phyloP scores from a whole-genome alignment of 2,113 vertebrate species.

The Fregetta grallaria region DNA sequence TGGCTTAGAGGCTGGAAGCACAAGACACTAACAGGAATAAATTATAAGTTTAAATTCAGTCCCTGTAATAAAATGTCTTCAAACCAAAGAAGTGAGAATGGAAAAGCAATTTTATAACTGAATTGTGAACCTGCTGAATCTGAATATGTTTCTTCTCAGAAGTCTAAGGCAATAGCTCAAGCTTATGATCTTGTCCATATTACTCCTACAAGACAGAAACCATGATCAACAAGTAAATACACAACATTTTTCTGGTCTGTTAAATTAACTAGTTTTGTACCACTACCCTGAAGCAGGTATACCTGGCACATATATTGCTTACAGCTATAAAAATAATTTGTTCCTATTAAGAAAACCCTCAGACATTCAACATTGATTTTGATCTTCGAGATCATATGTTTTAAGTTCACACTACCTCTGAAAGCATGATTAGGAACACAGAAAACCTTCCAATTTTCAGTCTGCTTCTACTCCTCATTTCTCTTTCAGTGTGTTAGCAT shows the following conservation, averaged over 20 bases:
- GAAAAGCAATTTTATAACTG: not conserved
- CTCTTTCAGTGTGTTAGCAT: not conserved
- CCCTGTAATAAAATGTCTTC: not conserved
- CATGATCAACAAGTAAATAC: not conserved
- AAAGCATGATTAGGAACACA: not conserved
- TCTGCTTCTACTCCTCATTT: not conserved
- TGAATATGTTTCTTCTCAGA: not conserved
- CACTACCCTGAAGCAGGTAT: not conserved
- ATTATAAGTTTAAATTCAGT: not conserved
- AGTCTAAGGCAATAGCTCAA: not conserved
- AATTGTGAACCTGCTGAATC: not conserved
- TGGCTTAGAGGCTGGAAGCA: not conserved
- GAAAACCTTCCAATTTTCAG: not conserved
- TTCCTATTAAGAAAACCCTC: not conserved
- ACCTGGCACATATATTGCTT: not conserved
- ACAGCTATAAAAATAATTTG: not conserved
- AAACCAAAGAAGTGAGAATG: not conserved
- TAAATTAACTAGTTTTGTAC: not conserved
- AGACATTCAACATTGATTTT: not conserved
- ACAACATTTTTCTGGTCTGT: not conserved
- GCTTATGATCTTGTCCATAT: not conserved
- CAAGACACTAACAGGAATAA: not conserved
- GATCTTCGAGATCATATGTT: not conserved
- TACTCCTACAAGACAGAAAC: not conserved
- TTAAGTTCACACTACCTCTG: not conserved